A percentile compares a stretch with the other conserved stretches of the same genome.
Evolutionary conservation across 2,113 vertebrate species (phyloP).

Genomic region (Verasper variegatus): DNA sequence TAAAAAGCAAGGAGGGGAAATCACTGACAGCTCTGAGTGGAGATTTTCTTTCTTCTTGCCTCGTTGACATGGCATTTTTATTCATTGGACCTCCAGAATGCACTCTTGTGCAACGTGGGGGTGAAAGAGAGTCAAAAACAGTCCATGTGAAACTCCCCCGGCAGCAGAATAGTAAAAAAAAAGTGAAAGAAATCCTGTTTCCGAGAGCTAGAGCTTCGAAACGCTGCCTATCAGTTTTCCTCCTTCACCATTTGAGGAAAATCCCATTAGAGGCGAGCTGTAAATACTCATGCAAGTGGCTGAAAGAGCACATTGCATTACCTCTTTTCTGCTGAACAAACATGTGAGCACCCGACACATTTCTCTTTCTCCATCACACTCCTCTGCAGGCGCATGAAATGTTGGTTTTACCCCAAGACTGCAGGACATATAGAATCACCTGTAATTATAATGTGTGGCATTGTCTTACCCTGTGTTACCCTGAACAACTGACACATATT

Average conservation of each 20-base stretch:
- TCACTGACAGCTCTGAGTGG: slow-evolving; percentile 72
- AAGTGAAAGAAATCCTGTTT: no score
- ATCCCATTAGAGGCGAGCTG: slow-evolving; percentile 49
- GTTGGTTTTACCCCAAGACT: slow-evolving; percentile 38
- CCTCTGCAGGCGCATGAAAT: slow-evolving; percentile 5
- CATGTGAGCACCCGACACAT: no score
- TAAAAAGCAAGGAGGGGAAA: slow-evolving; percentile 64
- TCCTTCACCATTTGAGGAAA: neutral
- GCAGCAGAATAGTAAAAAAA: slow-evolving; percentile 39
- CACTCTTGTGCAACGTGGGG: slow-evolving; percentile 70
- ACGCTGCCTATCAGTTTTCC: slow-evolving; percentile 18
- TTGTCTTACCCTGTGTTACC: no score
- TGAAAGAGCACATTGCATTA: slow-evolving; percentile 28
- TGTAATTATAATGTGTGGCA: no score
- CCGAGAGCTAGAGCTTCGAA: neutral
- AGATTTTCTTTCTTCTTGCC: slow-evolving; percentile 71
- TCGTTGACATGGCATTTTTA: slow-evolving; percentile 78
- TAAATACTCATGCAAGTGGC: slow-evolving; percentile 48
- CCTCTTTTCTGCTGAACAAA: slow-evolving; percentile 30
- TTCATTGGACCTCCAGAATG: slow-evolving; percentile 72
- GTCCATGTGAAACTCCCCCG: slow-evolving; percentile 72
- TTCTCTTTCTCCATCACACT: slow-evolving; percentile 13
- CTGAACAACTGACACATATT: neutral
- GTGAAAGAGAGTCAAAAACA: slow-evolving; percentile 71
- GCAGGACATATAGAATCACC: no score